Evolutionary conservation across 2,797 vertebrate species (phyloP), one percentile per base, ranked within the genome.

Genomic region (Hyperoplus lanceolatus): DNA sequence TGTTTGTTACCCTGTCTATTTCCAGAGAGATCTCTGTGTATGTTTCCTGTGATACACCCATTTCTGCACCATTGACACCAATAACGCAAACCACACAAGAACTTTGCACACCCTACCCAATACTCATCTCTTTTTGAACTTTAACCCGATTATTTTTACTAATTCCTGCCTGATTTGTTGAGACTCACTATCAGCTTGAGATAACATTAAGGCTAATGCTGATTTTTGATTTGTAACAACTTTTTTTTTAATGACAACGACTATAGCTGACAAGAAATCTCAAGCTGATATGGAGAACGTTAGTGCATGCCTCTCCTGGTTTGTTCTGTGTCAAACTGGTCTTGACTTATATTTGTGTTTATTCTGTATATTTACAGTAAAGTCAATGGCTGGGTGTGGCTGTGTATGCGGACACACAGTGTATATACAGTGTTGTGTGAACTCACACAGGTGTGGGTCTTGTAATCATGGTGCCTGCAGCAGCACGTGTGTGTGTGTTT

Each of bases 381-480:
- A 50, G 21, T 64, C 8, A 48, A 50, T 64, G 16, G 14, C 74
- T 68, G 29, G 59, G 57, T 74, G 60, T 74, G 41, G 62, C 55
- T 75, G 71, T 59, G 60, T 14, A 9, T 73, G 39, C 67, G 48
- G 43, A 67, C 50, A 16, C 18, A 13, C 45, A 36, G 54, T 55
- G 63, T 72, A 71, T 72, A 71, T 38, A 53, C 53, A 66, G 56
- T 48, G 9, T 70, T 85, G 70, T 73, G 42, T 68, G 63, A 74
- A 48, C 29, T 63, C 75, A 21, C 51, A 64, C 55, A 49, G 48
- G 54, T 77, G 67, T 73, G 43, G 79, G 41, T 74, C 49, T 48
- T 54, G 53, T 72, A 43, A 83, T 64, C 50, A 73, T 53, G 42
- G 74, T 79, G 50, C 70, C 79, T 86, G 91, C 92, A 93, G 89